Evolutionary conservation across 1,140 invertebrate species (phyloP).

Genomic region (Lycorma delicatula): DNA sequence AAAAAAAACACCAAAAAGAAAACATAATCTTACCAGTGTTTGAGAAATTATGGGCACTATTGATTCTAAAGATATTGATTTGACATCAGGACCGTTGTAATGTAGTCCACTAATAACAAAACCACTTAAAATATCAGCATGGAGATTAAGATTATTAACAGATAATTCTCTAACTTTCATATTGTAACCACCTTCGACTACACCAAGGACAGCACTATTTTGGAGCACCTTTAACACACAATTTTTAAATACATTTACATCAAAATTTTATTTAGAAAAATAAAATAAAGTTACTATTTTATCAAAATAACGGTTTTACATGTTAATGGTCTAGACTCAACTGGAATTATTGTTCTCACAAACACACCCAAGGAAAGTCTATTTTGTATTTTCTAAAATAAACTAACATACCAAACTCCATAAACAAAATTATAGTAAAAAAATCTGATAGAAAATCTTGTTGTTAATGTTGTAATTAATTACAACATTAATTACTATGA

Average conservation of each 20-base stretch:
- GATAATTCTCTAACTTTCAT: constrained; percentile 46
- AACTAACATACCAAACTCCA: background rate
- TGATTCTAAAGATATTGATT: constrained; percentile 44
- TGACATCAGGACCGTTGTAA: constrained; percentile 50
- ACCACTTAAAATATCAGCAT: constrained; percentile 47
- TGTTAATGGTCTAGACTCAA: background rate
- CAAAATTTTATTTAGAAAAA: background rate
- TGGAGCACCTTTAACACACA: constrained; percentile 30
- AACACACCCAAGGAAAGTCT: background rate
- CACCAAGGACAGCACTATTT: constrained; percentile 48
- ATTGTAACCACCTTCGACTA: constrained; percentile 64
- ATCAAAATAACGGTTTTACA: background rate
- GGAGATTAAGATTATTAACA: constrained; percentile 44
- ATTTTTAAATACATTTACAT: background rate
- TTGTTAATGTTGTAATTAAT: too few relatives aligned
- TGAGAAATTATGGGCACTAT: constrained; percentile 50
- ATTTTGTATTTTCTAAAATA: background rate
- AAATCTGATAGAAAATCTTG: too few relatives aligned
- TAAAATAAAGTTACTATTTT: background rate
- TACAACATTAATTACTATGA: too few relatives aligned
- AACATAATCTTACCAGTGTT: constrained; percentile 40
- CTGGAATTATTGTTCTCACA: background rate
- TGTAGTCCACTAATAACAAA: constrained; percentile 74
- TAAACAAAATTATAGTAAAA: too few relatives aligned
- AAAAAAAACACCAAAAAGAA: background rate